Evolutionary conservation across 2,888 invertebrate genomes (phyloP), one percentile per base, ranked within the genome.

Genomic region (Belgica antarctica): DNA sequence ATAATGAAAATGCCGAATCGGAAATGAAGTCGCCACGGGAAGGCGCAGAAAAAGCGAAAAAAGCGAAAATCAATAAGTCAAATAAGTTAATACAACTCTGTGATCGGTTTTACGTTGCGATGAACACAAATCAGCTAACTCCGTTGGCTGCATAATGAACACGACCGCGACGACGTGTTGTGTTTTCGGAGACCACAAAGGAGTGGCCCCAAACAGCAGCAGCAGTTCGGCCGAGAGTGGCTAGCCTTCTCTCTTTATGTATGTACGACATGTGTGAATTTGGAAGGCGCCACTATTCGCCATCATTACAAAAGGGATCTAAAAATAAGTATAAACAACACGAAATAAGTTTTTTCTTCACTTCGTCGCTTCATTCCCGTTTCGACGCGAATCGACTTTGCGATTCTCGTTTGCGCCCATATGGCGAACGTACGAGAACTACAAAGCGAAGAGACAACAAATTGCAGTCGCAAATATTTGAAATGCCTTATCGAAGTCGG

Each of bases 231-330:
- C 17, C 5, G 12, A n/a, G n/a, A n/a, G 15, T 12, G 15, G 24
- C 8, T 57, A 27, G 10, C 24, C 5, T 7, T 5, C 25, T 8
- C 19, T 28, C n/a, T 63, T 34, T 63, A 63, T 63, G 41, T 31
- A 31, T 62, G 62, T 27, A 36, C 15, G 63, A 36, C 63, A 63
- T 63, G 63, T 63, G 63, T 36, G 36, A 63, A 36, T 63, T 63
- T 63, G 36, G 63, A 63, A 63, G 63, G 63, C 63, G 63, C 63
- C 62, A 19, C 5, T 22, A 22, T 57, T 25, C 17, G 10, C 62
- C 5, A 63, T 46, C 46, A 34, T 22, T 27, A 36, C 63, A 63
- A 34, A 63, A 63, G 36, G 22, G 28, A 36, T 63, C 63, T 63
- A 63, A 63, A 63, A 63, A 63, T 63, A 63, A 63, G 17, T 28